Evolutionary conservation across 2,797 vertebrate genomes (phyloP), one percentile per base, ranked within the genome.

Genomic region (Oreonectes daqikongensis): DNA sequence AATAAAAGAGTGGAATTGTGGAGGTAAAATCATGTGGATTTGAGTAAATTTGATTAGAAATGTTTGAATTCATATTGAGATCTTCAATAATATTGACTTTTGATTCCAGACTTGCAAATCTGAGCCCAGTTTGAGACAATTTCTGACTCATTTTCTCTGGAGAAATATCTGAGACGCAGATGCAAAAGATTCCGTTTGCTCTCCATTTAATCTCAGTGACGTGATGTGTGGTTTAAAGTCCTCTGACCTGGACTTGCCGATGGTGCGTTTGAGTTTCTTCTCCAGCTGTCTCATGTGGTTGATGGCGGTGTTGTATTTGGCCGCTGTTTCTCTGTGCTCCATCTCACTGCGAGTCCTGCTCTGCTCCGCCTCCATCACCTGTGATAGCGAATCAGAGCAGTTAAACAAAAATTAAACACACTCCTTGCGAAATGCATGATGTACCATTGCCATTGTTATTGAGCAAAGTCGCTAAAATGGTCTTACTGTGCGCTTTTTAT

Each of bases 311-410:
- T 95, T 96, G 89, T 98, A 95, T 81, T 96, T 94, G 83, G 94
- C 91, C 0, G 97, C 96, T 0, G 97, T 99, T 85, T 98, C 95
- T 79, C 91, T 95, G 89, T 99, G 97, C 55, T 95, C 94, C 28
- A 95, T 78, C 81, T 99, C 97, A 0, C 96, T 96, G 81, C 91
- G 91, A 0, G 94, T 96, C 88, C 97, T 95, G 17, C 92, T 94
- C 88, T 95, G 96, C 81, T 99, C 97, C 0, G 97, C 97, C 83
- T 97, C 97, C 97, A 98, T 98, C 82, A 99, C 97, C 97, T 99
- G 86, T 52, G 85, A 84, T 4, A 30, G 40, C 20, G 40, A 20
- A 78, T 74, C 65, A 50, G 24, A 48, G 53, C 48, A 35, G 11
- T 5, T 11, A 48, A 20, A 1, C n/a, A 35, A 55, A 55, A 24